These are phyloP conservation scores for Melinaea marsaeus DNA, from an alignment of 2,888 invertebrate species.

Conservation along the genomic window DNA sequence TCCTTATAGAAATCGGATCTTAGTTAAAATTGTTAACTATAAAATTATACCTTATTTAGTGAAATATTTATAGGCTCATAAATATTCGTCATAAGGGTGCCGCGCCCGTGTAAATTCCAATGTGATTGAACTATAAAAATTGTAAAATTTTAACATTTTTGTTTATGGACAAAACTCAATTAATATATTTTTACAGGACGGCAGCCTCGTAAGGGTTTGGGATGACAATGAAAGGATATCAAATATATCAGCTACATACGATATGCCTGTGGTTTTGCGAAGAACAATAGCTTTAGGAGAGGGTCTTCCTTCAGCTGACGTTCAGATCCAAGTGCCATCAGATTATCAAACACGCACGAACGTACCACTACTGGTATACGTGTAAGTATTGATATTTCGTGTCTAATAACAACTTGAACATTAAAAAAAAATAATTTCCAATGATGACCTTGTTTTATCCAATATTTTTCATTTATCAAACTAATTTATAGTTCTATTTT, in stretches of 20 bases:
- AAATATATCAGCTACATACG: conserved; percentile 64
- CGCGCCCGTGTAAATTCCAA: no score
- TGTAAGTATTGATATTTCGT: conserved; percentile 77
- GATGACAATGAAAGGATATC: conserved; percentile 80
- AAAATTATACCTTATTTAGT: no score
- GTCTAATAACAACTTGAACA: no score
- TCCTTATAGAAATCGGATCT: no score
- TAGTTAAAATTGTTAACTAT: no score
- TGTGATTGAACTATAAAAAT: no score
- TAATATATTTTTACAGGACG: conserved; percentile 48
- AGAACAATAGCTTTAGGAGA: conserved; percentile 80
- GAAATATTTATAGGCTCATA: no score
- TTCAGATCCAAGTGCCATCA: conserved; percentile 84
- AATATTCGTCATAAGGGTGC: no score
- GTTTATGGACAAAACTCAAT: not conserved
- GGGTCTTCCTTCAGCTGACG: conserved; percentile 83
- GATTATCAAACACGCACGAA: conserved; percentile 83
- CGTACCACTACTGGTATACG: conserved; percentile 90
- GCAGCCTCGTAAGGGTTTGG: conserved; percentile 74
- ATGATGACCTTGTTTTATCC: no score
- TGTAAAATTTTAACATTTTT: no score
- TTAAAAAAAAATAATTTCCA: not conserved
- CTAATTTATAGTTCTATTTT: not conserved
- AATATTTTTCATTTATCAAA: no score
- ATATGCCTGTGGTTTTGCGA: conserved; percentile 78